Evolutionary conservation across 2,888 invertebrate species (phyloP).

Genomic region (Dolichopus griseipennis): DNA sequence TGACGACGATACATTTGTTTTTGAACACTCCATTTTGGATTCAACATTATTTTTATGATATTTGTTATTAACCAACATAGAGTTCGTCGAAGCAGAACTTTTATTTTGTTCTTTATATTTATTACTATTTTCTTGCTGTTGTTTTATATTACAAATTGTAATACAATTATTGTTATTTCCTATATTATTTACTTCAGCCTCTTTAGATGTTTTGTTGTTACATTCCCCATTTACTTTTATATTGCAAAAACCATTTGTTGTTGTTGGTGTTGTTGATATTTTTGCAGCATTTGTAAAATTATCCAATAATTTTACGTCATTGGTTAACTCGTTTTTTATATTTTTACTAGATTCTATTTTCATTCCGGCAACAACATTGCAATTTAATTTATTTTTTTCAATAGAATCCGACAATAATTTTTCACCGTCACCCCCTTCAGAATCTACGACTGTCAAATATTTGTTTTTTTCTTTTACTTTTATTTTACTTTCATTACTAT

Average conservation of each 20-base stretch:
- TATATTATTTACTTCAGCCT: background rate
- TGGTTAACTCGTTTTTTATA: background rate
- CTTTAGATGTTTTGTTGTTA: background rate
- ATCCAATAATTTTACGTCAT: background rate
- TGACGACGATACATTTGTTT: background rate
- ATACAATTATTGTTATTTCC: background rate
- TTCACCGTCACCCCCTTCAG: background rate
- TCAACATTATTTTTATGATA: background rate
- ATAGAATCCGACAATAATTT: background rate
- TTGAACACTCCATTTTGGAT: background rate
- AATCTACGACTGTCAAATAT: background rate
- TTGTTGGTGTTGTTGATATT: background rate
- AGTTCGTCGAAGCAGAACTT: background rate
- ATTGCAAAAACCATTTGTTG: slow-evolving; percentile 6
- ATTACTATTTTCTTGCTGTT: background rate
- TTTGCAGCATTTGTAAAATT: background rate
- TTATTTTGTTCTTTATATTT: background rate
- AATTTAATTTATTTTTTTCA: slow-evolving; percentile 4
- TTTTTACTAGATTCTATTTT: background rate
- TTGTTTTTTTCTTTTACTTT: background rate
- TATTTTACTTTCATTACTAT: background rate
- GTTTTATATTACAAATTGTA: background rate
- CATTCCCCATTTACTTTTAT: background rate
- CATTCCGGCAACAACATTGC: slow-evolving; percentile 1
- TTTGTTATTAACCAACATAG: background rate